Percentiles rank a stretch among this genome's conserved stretches.
These are phyloP conservation scores for Drosophila emarginata DNA, from an alignment of 2,888 invertebrate species.

Conservation along the genomic window DNA sequence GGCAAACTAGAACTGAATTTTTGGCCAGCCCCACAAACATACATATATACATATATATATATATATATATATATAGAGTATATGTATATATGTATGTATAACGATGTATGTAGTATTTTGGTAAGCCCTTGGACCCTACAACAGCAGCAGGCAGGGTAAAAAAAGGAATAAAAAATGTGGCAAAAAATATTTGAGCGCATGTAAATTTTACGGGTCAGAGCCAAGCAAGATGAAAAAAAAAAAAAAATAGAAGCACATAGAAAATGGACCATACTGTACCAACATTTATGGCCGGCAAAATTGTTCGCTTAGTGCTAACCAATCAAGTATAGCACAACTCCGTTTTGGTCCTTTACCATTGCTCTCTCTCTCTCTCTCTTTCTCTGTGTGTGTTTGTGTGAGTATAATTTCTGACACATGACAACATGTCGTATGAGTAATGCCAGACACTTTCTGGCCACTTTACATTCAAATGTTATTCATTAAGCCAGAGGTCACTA, in stretches of 20 bases:
- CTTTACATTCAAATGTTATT: conserved; percentile 11
- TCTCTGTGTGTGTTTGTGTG: conserved; percentile 1
- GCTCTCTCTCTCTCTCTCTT: conserved; percentile 1
- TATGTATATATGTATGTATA: not conserved
- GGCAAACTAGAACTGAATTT: conserved; percentile 39
- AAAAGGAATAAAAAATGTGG: conserved; percentile 10
- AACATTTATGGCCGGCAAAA: conserved; percentile 59
- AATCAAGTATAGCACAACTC: conserved; percentile 67
- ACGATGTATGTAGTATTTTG: conserved; percentile 4
- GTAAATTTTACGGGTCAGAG: conserved; percentile 39
- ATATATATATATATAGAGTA: not conserved
- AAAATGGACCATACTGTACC: conserved; percentile 15
- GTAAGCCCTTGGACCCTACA: conserved; percentile 8
- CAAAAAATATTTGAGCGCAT: conserved; percentile 45
- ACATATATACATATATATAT: conserved; percentile 6
- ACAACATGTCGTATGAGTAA: conserved; percentile 58
- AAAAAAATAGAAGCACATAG: not conserved
- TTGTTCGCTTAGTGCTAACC: conserved; percentile 68
- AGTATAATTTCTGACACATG: conserved; percentile 54
- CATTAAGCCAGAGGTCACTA: conserved; percentile 4
- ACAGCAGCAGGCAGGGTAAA: not conserved
- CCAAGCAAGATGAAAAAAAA: conserved; percentile 1
- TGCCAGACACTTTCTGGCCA: conserved; percentile 30
- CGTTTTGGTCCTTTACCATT: not conserved
- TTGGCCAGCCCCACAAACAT: conserved; percentile 37